Conservation (phyloP, 1,140 invertebrate genomes). For the Neodiprion virginianus region DNA sequence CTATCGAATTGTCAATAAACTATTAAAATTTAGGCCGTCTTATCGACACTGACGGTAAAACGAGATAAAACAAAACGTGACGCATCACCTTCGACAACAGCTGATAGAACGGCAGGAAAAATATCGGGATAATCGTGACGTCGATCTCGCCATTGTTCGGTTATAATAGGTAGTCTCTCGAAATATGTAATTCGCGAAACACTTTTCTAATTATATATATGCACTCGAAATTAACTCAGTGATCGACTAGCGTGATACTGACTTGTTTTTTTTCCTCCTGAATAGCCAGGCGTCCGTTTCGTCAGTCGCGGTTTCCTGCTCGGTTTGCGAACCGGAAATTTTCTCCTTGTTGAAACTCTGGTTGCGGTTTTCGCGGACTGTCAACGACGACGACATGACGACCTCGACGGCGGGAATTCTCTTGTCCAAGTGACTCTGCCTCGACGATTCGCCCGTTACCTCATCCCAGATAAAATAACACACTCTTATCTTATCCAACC, state of each 20-base stretch:
- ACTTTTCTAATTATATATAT: not conserved
- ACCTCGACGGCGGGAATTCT: not conserved
- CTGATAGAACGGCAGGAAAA: not conserved
- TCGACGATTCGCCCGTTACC: too few species aligned
- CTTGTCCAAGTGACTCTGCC: not conserved
- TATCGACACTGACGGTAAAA: too few species aligned
- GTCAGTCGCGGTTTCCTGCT: not conserved
- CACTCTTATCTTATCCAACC: not conserved
- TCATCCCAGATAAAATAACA: not conserved
- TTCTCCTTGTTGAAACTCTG: not conserved
- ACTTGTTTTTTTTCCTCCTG: not conserved
- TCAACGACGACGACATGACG: not conserved
- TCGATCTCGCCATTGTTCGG: not conserved
- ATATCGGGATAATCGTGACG: not conserved
- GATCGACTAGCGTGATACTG: not conserved
- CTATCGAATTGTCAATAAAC: too few species aligned
- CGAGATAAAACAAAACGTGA: too few species aligned
- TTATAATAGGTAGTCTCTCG: too few species aligned
- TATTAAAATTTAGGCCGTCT: too few species aligned
- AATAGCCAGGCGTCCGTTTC: not conserved
- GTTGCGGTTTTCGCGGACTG: not conserved
- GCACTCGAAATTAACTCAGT: not conserved
- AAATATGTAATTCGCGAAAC: not conserved
- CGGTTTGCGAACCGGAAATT: not conserved
- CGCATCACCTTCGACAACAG: not conserved